Base-by-base conservation (phyloP, 2,113 vertebrate genomes). In the Garra rufa region DNA sequence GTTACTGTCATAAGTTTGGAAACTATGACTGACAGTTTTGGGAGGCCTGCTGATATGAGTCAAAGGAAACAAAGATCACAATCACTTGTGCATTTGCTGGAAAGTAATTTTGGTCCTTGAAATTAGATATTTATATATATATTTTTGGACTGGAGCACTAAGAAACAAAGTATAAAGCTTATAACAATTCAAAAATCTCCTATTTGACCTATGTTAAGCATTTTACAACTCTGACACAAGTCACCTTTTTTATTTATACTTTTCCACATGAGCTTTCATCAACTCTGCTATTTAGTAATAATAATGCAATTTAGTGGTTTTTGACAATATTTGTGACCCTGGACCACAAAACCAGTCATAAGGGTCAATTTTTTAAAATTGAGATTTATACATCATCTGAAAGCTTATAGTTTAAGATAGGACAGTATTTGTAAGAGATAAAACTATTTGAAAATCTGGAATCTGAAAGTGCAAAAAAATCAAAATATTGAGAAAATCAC, bases 1-100 rank as follows among this genome's bases (percentile, higher is more conserved):
- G 50, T 57, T 44, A 78, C 14, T 78, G n/a, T 61, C 14, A 28
- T 26, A 61, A 63, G 34, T 79, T 63, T 63, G 76, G 76, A 79
- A 79, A 79, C 14, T 61, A 34, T 78, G 55, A 43, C 75, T 38
- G 30, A 34, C 6, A 43, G 38, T 28, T 61, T 52, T 61, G 21
- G 55, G 76, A 43, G 28, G 76, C 55, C 52, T 61, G 7, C 55
- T 61, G 55, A 44, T 61, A 28, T 6, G n/a, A 61, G 76, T 77
- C 75, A 28, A 61, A 41, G 34, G 13, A 78, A 43, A 4, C 38
- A 43, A 78, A 2, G 21, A 43, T 19, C 8, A 78, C 24, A 26
- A 28, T 57, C 48, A 34, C 4, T 55, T 43, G 2, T 15, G 21
- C 3, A 41, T 34, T 24, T 76, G 17, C 48, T 38, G 4, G 26